Evolutionary conservation across 2,797 vertebrate species (phyloP).

Genomic region (Smutsia gigantea): DNA sequence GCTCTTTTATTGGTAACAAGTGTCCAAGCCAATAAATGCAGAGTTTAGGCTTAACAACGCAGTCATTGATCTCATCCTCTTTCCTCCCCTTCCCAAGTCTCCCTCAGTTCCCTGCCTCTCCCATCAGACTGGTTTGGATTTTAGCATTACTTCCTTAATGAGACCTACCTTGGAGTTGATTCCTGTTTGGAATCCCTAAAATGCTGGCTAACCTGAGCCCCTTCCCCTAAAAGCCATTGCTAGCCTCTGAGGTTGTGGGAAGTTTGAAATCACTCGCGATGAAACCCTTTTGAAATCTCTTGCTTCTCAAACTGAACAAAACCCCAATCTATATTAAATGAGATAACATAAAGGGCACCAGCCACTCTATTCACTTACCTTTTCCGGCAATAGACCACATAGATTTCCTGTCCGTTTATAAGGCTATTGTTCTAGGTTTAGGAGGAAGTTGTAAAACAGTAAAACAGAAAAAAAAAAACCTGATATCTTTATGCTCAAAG

Average conservation of each 20-base stretch:
- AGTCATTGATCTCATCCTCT: neutral
- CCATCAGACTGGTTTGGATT: neutral
- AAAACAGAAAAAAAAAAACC: neutral
- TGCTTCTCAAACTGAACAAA: neutral
- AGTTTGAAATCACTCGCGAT: neutral
- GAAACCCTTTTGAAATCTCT: neutral
- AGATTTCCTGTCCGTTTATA: neutral
- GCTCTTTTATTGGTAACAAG: neutral
- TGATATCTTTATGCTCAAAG: neutral
- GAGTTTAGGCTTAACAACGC: neutral
- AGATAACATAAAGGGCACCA: neutral
- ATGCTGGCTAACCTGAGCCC: neutral
- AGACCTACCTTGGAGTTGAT: neutral
- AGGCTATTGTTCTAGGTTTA: neutral
- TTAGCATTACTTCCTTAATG: neutral
- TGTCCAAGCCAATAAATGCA: neutral
- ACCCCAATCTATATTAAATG: neutral
- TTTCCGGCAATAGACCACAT: neutral
- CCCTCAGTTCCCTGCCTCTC: neutral
- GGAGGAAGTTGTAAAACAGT: neutral
- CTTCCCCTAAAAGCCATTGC: neutral
- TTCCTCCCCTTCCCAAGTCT: neutral
- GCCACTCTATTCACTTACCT: accelerated
- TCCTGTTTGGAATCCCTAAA: neutral
- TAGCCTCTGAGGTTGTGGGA: neutral